These are phyloP conservation scores for Trachelus troglodyta DNA, from an alignment of 2,888 invertebrate genomes.

Conservation along the genomic window DNA sequence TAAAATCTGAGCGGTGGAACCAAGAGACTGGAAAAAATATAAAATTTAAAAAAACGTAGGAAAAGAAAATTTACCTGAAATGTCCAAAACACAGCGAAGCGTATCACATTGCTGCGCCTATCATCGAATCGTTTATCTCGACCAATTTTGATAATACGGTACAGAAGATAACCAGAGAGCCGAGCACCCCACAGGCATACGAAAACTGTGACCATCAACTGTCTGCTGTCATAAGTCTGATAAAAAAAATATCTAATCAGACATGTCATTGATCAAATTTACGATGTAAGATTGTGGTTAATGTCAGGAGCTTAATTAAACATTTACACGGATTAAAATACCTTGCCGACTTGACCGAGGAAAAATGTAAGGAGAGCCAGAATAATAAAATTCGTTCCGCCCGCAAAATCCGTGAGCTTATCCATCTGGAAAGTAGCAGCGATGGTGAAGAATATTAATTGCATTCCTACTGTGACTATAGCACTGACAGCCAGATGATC, in stretches of 20 bases:
- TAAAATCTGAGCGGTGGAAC: neutral
- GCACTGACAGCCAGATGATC: constrained; percentile 90
- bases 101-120: constrained; percentile 83
- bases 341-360: constrained; percentile 83
- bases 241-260: constrained; percentile 37
- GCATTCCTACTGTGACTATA: constrained; percentile 86
- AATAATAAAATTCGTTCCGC: constrained; percentile 92
- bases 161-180: constrained; percentile 89
- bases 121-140: constrained; percentile 93
- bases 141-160: constrained; percentile 89
- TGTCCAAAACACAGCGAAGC: constrained; percentile 94
- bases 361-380: constrained; percentile 89
- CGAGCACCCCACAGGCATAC: constrained; percentile 90
- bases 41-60: neutral
- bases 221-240: constrained; percentile 85
- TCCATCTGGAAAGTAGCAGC: constrained; percentile 89
- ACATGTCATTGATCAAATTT: neutral
- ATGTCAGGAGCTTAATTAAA: neutral
- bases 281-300: neutral
- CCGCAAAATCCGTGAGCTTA: constrained; percentile 93
- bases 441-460: constrained; percentile 87
- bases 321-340: constrained; percentile 37
- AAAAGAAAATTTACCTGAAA: constrained; percentile 75
- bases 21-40: neutral
- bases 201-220: constrained; percentile 90